Percentiles rank a stretch among this genome's conserved stretches.
Conservation (phyloP, 2,797 vertebrate genomes). For the Miichthys miiuy region DNA sequence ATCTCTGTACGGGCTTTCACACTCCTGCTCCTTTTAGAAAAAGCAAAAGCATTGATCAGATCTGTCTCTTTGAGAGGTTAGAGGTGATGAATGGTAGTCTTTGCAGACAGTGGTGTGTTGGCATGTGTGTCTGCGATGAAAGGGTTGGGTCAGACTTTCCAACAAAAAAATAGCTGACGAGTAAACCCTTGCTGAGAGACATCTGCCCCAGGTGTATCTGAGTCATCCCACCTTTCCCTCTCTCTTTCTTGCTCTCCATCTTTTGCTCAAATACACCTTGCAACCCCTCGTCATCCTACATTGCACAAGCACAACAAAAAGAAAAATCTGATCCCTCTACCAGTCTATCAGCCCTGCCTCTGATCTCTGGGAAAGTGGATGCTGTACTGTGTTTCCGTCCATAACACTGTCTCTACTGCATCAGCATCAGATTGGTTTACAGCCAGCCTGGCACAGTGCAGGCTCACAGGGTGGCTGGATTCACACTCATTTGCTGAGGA, state of each 20-base stretch:
- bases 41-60: slow-evolving; percentile 17
- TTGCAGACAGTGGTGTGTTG: slow-evolving; percentile 24
- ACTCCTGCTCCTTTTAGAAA: slow-evolving; percentile 10
- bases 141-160: slow-evolving; percentile 1
- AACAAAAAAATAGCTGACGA: slow-evolving; percentile 6
- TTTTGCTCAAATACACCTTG: slow-evolving; percentile 27
- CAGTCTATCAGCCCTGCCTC: slow-evolving; percentile 43
- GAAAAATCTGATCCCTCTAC: slow-evolving; percentile 30
- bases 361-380: slow-evolving; percentile 54
- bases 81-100: slow-evolving; percentile 32
- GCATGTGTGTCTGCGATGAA: slow-evolving; percentile 33
- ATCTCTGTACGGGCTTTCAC: slow-evolving; percentile 23
- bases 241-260: not conserved
- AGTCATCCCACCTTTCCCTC: slow-evolving; percentile 47
- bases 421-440: slow-evolving; percentile 83
- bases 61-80: slow-evolving; percentile 7
- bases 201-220: slow-evolving; percentile 34
- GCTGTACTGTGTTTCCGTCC: slow-evolving; percentile 62
- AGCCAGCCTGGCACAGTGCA: slow-evolving; percentile 72
- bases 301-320: slow-evolving; percentile 30
- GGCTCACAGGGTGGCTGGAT: slow-evolving; percentile 62
- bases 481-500: slow-evolving; percentile 44
- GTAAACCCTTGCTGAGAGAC: slow-evolving; percentile 34
- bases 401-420: slow-evolving; percentile 77
- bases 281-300: slow-evolving; percentile 14